These are phyloP conservation scores for Porites evermanni DNA, from an alignment of 92 coral and sea anemone species.

Conservation along the genomic window DNA sequence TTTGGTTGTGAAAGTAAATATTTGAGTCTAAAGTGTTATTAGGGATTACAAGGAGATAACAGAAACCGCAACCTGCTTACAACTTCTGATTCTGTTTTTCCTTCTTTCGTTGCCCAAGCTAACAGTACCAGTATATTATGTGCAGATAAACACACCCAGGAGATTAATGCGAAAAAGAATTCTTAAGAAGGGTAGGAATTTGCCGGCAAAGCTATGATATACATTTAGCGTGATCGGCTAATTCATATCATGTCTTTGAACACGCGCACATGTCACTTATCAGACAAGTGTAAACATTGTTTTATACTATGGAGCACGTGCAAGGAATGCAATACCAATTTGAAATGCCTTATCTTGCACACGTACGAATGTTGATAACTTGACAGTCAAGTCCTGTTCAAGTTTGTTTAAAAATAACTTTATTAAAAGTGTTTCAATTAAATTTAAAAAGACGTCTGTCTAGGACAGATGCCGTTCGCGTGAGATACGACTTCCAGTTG, in stretches of 20 bases:
- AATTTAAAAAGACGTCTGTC: not conserved
- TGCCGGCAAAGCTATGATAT: no score
- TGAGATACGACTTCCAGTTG: not conserved
- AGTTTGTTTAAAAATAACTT: conserved; percentile 17
- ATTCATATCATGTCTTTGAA: not conserved
- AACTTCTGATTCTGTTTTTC: not conserved
- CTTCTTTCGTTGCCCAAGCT: not conserved
- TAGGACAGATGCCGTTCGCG: not conserved
- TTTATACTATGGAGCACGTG: conserved; percentile 6
- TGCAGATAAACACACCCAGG: not conserved
- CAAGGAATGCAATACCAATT: not conserved
- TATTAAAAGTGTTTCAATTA: not conserved
- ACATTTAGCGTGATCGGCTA: no score
- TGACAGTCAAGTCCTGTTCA: not conserved
- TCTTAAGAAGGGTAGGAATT: no score
- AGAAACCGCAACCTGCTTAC: conserved; percentile 9
- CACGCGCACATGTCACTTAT: not conserved
- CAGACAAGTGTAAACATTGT: not conserved
- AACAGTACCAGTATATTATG: not conserved
- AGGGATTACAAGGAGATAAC: conserved; percentile 27
- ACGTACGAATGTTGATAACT: not conserved
- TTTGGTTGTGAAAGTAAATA: conserved; percentile 20
- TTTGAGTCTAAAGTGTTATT: conserved; percentile 31
- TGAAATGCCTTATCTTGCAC: not conserved
- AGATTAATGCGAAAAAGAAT: not conserved